phyloP scores from a whole-genome alignment of 2,888 invertebrate genomes.

The Reticulitermes lucifugus region DNA sequence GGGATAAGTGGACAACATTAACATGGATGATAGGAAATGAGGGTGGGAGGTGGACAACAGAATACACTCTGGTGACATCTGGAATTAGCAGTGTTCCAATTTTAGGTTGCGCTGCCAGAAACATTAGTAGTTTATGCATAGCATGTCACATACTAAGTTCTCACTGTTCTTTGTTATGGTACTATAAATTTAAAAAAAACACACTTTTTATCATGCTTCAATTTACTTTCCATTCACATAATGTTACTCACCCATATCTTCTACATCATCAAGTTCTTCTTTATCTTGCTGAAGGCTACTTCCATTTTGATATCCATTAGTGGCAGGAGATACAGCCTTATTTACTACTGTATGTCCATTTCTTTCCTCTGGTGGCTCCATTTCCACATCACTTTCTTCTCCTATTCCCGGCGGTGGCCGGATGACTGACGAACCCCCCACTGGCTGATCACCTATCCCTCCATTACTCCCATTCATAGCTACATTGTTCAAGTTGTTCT shows the following conservation, averaged over 20 bases:
- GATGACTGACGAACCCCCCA: constrained; percentile 36
- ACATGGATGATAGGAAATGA: too few relatives aligned
- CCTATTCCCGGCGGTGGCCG: constrained; percentile 58
- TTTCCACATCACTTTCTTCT: constrained; percentile 69
- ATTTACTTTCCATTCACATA: background rate
- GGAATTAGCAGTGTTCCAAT: too few relatives aligned
- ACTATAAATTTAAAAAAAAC: too few relatives aligned
- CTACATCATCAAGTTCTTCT: constrained; percentile 77
- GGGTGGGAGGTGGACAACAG: too few relatives aligned
- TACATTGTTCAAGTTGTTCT: constrained; percentile 67
- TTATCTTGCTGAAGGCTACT: constrained; percentile 63
- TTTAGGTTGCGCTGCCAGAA: too few relatives aligned
- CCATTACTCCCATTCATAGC: constrained; percentile 63
- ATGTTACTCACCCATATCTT: constrained; percentile 76
- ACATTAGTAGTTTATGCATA: too few relatives aligned
- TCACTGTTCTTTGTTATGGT: too few relatives aligned
- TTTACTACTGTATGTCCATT: constrained; percentile 61
- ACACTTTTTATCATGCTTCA: too few relatives aligned
- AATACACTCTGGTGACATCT: too few relatives aligned
- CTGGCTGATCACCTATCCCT: constrained; percentile 40
- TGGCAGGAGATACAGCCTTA: constrained; percentile 54
- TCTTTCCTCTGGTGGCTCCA: constrained; percentile 63
- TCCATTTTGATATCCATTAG: constrained; percentile 73
- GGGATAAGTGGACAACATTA: too few relatives aligned
- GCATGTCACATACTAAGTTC: too few relatives aligned